Base-by-base conservation (phyloP, 2,113 vertebrate species). In the Mola mola region DNA sequence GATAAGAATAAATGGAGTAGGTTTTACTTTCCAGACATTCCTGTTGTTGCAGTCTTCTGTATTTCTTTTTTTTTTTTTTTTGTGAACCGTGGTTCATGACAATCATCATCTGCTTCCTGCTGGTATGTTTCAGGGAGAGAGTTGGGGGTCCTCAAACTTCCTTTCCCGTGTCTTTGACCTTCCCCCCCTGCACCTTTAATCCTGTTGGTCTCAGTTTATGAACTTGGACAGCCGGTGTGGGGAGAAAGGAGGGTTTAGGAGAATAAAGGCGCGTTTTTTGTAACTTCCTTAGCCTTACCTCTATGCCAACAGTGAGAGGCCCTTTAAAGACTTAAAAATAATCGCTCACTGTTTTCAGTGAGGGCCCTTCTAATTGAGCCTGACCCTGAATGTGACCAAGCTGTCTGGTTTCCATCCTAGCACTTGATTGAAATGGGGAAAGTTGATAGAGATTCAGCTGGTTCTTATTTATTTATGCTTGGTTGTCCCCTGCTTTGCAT, bases 401-500 rank as follows among this genome's bases (percentile, higher is more conserved):
- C 67, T 46, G 79, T 88, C 90, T 92, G 86, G 67, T 90, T 90
- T 88, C 79, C 62, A 67, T 89, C 87, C 63, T 61, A 2, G 22
- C 73, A 43, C 62, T 79, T 89, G 86, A 87, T 70, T 88, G 86
- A 88, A 90, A 87, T 51, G 59, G 78, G 82, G 67, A 79, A 83
- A 79, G 74, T 36, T 56, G 57, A 60, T 53, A 56, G 69, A 79
- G 70, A 80, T 83, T 76, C 50, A 44, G 36, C 64, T 84, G 72
- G 31, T 71, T 84, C 67, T 56, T 87, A 87, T 90, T 87, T 90
- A 86, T 86, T 87, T 87, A 87, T 84, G 81, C 85, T 82, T 79
- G 63, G 57, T 57, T 21, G 48, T 80, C 66, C 49, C 52, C 68
- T 82, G 66, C 66, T 83, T 74, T 74, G 64, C 68, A 69, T 70